Evolutionary conservation across 2,797 vertebrate genomes (phyloP).

Genomic region (Gadopsis marmoratus): DNA sequence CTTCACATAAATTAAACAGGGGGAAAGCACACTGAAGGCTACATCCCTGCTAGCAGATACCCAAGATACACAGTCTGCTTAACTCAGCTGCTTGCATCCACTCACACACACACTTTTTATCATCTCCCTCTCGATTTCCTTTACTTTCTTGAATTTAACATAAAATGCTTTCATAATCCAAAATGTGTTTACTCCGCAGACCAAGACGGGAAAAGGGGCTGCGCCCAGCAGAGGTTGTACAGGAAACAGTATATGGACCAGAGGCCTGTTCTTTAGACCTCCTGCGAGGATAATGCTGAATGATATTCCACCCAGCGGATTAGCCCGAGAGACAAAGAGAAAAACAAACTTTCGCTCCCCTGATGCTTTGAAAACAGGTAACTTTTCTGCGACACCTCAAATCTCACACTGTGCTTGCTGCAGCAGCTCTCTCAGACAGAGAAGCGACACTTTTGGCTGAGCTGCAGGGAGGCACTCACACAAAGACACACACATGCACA

Average conservation of each 20-base stretch:
- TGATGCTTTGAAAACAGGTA: slow-evolving; percentile 37
- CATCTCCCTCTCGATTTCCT: not conserved
- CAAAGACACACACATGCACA: slow-evolving; percentile 26
- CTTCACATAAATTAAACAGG: slow-evolving; percentile 71
- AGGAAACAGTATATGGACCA: slow-evolving; percentile 35
- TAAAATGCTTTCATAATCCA: slow-evolving; percentile 31
- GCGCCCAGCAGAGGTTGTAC: slow-evolving; percentile 34
- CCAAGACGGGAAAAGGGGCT: slow-evolving; percentile 5
- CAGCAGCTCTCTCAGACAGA: slow-evolving; percentile 44
- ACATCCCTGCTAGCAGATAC: slow-evolving; percentile 29
- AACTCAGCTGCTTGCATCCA: slow-evolving; percentile 13
- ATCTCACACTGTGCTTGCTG: slow-evolving; percentile 56
- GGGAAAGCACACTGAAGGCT: slow-evolving; percentile 38
- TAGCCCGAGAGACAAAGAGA: slow-evolving; percentile 24
- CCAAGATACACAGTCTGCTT: slow-evolving; percentile 20
- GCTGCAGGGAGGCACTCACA: slow-evolving; percentile 36
- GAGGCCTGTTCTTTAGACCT: slow-evolving; percentile 43
- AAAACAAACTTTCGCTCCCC: slow-evolving; percentile 6
- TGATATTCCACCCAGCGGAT: slow-evolving; percentile 49
- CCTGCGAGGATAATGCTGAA: slow-evolving; percentile 54
- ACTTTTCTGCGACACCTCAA: slow-evolving; percentile 29
- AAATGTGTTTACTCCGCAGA: slow-evolving; percentile 39
- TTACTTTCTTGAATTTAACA: slow-evolving; percentile 19
- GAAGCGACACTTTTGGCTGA: slow-evolving; percentile 46
- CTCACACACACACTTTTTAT: not conserved